Base-by-base conservation (phyloP, 2,888 invertebrate species). In the Melangyna quadrimaculata region DNA sequence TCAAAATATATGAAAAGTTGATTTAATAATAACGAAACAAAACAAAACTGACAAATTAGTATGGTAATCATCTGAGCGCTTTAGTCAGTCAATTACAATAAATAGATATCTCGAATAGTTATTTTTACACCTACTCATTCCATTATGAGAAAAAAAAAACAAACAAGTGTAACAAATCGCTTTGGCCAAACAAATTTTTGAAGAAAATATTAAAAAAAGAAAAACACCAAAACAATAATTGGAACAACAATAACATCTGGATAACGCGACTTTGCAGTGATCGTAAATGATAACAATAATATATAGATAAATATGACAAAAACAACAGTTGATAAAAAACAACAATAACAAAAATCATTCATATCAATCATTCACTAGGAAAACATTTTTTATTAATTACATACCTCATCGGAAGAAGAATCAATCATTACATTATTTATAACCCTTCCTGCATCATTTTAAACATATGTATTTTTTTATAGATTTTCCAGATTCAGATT, bases 201-300 rank as follows among this genome's bases (percentile, higher is more conserved):
- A 86, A 80, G 72, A 80, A 75, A 70, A 74, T 10, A 45, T 57
- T n/a, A n/a, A n/a, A n/a, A n/a, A n/a, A n/a, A n/a, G n/a, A 17
- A 35, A 53, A 75, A 83, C 43, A 70, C 45, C 48, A 71, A 79
- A 79, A 82, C 72, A 61, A 67, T 67, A 78, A 83, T 78, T 74
- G 73, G 73, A 82, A 83, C 78, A 83, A 74, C 78, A 83, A 71
- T 55, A 78, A 84, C 80, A 77, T 78, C 86, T 86, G 77, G 81
- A 73, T 63, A 78, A 70, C 73, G 86, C 77, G 77, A 86, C 86
- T 86, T 86, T 86, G 86, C 86, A 86, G 86, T 86, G 86, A 86
- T 86, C 86, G 81, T 78, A 86, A 78, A 70, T 71, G 51, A 83
- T 70, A 77, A 86, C 65, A 80, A 86, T 77, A 78, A 78, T 53